Evolutionary conservation across 2,113 vertebrate species (phyloP).

Genomic region (Balaenoptera acutorostrata): DNA sequence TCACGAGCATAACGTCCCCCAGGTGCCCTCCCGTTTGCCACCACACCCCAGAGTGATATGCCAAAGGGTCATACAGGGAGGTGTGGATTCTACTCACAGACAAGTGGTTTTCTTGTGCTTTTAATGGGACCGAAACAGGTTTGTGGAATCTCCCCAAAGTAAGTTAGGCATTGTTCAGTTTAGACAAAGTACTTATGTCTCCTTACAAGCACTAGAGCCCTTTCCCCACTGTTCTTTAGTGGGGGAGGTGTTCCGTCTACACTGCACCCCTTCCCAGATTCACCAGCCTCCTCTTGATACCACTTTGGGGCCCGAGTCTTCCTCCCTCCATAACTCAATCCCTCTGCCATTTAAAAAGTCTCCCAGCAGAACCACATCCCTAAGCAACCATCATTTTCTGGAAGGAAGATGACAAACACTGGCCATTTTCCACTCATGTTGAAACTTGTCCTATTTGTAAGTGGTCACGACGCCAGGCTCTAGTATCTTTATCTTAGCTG

Average conservation of each 20-base stretch:
- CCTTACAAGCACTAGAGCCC: background rate
- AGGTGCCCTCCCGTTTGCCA: background rate
- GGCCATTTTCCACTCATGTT: background rate
- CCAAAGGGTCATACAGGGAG: background rate
- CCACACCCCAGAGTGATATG: background rate
- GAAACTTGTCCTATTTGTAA: background rate
- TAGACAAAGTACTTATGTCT: background rate
- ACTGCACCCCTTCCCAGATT: background rate
- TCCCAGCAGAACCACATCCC: background rate
- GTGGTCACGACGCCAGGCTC: background rate
- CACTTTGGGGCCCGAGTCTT: background rate
- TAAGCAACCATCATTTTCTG: background rate
- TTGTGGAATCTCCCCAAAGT: background rate
- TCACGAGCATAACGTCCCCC: background rate
- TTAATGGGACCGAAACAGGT: background rate
- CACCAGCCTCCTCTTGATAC: background rate
- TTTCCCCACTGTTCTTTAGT: background rate
- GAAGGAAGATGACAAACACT: background rate
- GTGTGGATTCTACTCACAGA: background rate
- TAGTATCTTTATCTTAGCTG: background rate
- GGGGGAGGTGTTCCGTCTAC: no score
- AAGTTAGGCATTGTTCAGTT: background rate
- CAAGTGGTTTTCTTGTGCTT: background rate
- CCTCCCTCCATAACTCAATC: background rate
- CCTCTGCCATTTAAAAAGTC: background rate